phyloP scores from a whole-genome alignment of 2,113 vertebrate genomes.

The Percopsis transmontana region DNA sequence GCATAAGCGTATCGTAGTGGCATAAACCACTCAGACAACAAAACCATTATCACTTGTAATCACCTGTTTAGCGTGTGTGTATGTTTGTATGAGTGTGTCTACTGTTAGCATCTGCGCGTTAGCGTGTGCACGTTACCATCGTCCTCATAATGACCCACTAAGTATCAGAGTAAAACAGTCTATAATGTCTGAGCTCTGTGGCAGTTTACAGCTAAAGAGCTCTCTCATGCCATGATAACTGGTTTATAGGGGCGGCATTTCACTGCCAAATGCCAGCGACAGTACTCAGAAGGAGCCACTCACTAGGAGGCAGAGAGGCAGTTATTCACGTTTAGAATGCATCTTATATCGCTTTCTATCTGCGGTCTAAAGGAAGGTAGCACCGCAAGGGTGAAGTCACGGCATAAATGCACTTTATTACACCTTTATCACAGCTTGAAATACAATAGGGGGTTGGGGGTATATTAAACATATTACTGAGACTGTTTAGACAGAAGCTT shows the following conservation, averaged over 20 bases:
- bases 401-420: too few relatives aligned
- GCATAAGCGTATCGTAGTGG: conserved; percentile 31
- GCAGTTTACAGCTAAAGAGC: conserved; percentile 52
- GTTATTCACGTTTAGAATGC: conserved; percentile 39
- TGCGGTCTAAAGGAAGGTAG: not conserved
- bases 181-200: conserved; percentile 46
- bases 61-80: conserved; percentile 54
- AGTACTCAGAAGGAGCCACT: conserved; percentile 39
- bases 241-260: conserved; percentile 58
- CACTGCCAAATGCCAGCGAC: conserved; percentile 53
- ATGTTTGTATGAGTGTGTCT: not conserved
- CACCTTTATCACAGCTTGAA: too few relatives aligned
- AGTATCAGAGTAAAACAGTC: conserved; percentile 61
- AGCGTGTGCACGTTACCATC: too few relatives aligned
- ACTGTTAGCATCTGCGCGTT: too few relatives aligned
- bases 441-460: too few relatives aligned
- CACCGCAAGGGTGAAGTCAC: too few relatives aligned
- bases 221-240: conserved; percentile 54
- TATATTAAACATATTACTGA: too few relatives aligned
- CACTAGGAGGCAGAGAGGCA: conserved; percentile 43
- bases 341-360: conserved; percentile 21
- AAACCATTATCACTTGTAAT: conserved; percentile 44
- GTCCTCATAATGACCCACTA: conserved; percentile 23
- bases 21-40: conserved; percentile 55
- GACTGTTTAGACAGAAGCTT: too few relatives aligned